Conservation (phyloP, 1,140 invertebrate species). For the Hyposmocoma kahamanoa region DNA sequence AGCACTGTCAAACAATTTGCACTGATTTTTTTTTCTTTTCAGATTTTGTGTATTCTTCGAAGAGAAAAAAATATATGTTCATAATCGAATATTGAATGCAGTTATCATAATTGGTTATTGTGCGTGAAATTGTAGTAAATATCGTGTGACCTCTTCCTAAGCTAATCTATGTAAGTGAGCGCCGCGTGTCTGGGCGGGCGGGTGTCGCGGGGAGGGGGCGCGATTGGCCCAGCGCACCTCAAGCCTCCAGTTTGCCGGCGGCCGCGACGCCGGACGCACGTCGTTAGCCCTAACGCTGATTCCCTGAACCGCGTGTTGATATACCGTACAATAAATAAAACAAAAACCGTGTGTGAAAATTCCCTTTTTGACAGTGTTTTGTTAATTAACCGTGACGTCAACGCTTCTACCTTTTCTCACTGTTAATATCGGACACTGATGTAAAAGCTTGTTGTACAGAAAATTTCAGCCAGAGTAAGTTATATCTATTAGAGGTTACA, state of each 20-base stretch:
- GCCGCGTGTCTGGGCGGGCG: slow-evolving; percentile 57
- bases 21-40: no score
- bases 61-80: no score
- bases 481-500: slow-evolving; percentile 6
- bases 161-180: not conserved
- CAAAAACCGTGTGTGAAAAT: slow-evolving; percentile 47
- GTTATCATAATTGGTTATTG: no score
- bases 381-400: slow-evolving; percentile 27
- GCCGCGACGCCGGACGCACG: slow-evolving; percentile 21
- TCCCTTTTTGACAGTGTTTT: slow-evolving; percentile 26
- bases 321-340: slow-evolving; percentile 43
- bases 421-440: no score
- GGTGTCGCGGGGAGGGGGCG: slow-evolving; percentile 24
- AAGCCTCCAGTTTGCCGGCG: slow-evolving; percentile 38
- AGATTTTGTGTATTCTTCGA: no score
- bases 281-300: slow-evolving; percentile 8
- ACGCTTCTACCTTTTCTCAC: no score
- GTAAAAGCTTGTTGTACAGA: no score
- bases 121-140: no score
- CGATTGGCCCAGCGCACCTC: slow-evolving; percentile 49
- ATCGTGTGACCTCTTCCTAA: not conserved
- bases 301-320: slow-evolving; percentile 31
- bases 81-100: no score
- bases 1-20: no score
- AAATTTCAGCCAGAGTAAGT: slow-evolving; percentile 41